Conservation (phyloP, 2,888 invertebrate species). For the Agrilus cyanescens region DNA sequence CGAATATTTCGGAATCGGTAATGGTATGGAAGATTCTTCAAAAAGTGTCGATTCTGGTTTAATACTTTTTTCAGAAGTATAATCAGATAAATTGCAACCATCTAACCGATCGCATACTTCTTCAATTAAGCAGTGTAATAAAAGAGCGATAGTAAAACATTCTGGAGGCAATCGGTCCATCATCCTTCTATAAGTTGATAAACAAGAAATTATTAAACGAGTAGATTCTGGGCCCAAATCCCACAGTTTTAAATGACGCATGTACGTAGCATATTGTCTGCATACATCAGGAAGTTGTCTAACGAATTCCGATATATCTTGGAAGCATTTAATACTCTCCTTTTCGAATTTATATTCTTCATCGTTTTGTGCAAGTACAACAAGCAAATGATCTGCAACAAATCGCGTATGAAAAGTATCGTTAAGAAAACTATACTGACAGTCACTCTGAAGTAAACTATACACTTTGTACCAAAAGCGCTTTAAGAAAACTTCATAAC, state of each 20-base stretch:
- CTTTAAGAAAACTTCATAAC: not conserved
- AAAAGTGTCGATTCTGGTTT: no score
- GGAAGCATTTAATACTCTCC: no score
- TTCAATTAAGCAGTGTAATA: conserved; percentile 7
- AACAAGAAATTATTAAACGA: not conserved
- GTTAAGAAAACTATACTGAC: conserved; percentile 3
- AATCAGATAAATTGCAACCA: no score
- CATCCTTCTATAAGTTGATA: conserved; percentile 5
- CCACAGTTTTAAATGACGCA: conserved; percentile 8
- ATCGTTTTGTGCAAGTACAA: not conserved
- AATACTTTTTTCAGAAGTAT: no score
- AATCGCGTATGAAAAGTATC: conserved; percentile 5
- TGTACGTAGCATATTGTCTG: conserved; percentile 6
- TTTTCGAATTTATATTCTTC: not conserved
- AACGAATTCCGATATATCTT: no score
- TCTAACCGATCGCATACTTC: not conserved
- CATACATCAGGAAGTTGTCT: not conserved
- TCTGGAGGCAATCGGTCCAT: conserved; percentile 9
- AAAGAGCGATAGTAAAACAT: conserved; percentile 5
- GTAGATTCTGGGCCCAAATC: conserved; percentile 3
- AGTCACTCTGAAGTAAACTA: conserved; percentile 3
- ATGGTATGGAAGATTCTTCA: no score
- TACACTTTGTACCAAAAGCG: conserved; percentile 8
- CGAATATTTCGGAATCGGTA: no score
- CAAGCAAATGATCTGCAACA: not conserved